phyloP scores from a whole-genome alignment of 2,888 invertebrate species.

The Rhingia campestris region DNA sequence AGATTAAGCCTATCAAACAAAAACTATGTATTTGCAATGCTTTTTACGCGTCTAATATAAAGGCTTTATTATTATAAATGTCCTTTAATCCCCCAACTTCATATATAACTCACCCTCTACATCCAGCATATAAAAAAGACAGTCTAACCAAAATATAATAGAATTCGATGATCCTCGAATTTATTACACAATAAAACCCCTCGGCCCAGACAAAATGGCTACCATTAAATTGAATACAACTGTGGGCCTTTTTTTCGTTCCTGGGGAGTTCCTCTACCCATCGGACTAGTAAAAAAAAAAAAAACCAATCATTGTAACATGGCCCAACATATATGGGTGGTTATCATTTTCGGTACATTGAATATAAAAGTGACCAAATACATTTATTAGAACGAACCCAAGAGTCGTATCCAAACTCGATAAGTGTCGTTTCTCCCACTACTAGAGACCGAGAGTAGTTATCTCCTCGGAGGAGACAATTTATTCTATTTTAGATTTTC shows the following conservation, averaged over 20 bases:
- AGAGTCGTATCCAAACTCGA: constrained; percentile 40
- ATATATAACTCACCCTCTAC: background rate
- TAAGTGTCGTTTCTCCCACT: constrained; percentile 56
- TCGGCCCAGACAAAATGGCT: constrained; percentile 51
- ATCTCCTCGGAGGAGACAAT: constrained; percentile 40
- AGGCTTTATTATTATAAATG: too few species aligned
- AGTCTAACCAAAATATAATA: constrained; percentile 16
- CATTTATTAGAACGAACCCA: constrained; percentile 66
- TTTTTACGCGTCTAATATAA: too few species aligned
- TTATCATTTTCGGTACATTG: constrained; percentile 68
- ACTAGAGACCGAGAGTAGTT: background rate
- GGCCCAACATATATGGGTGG: constrained; percentile 17
- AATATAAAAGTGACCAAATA: constrained; percentile 68
- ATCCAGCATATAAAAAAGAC: background rate
- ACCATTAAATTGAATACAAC: constrained; percentile 61
- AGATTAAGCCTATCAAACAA: too few species aligned
- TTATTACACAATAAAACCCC: constrained; percentile 54
- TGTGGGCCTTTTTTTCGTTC: constrained; percentile 17
- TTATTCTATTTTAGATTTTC: constrained; percentile 69
- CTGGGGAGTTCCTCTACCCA: constrained; percentile 16
- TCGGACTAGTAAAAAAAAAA: background rate
- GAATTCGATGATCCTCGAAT: constrained; percentile 62
- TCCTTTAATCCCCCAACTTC: too few species aligned
- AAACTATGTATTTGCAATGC: too few species aligned
- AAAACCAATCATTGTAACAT: constrained; percentile 7